Conservation (phyloP, 2,797 vertebrate species). For the Tamandua tetradactyla region DNA sequence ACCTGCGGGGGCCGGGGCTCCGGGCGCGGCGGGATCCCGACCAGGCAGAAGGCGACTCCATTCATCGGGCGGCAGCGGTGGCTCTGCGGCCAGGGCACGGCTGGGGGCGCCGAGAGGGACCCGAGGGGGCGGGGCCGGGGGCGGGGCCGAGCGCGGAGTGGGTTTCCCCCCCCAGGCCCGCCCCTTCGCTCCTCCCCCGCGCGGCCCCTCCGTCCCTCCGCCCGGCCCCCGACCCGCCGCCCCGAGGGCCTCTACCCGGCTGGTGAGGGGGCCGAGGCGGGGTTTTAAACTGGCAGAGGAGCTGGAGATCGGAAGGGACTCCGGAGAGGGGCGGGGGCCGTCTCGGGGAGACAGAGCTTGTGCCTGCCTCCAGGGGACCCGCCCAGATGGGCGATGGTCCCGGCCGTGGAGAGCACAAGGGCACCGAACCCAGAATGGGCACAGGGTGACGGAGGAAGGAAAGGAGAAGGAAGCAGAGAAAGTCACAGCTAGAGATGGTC, state of each 20-base stretch:
- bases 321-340: background rate
- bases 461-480: background rate
- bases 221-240: conserved; percentile 4
- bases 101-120: conserved; percentile 33
- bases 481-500: background rate
- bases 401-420: background rate
- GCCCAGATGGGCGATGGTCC: background rate
- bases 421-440: background rate
- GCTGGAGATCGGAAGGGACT: background rate
- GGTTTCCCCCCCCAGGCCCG: background rate
- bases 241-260: background rate
- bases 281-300: background rate
- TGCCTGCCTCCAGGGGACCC: background rate
- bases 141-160: background rate
- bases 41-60: conserved; percentile 99
- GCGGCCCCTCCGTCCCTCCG: background rate
- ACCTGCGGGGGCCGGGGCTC: conserved; percentile 88
- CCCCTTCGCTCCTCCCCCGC: background rate
- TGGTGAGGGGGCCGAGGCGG: background rate
- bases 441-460: background rate
- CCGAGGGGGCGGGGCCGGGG: conserved; percentile 53
- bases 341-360: background rate
- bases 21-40: conserved; percentile 95
- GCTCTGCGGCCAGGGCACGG: conserved; percentile 67
- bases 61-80: conserved; percentile 91